Evolutionary conservation across 2,888 invertebrate species (phyloP), one percentile per base, ranked within the genome.

Genomic region (Rosalia funebris): DNA sequence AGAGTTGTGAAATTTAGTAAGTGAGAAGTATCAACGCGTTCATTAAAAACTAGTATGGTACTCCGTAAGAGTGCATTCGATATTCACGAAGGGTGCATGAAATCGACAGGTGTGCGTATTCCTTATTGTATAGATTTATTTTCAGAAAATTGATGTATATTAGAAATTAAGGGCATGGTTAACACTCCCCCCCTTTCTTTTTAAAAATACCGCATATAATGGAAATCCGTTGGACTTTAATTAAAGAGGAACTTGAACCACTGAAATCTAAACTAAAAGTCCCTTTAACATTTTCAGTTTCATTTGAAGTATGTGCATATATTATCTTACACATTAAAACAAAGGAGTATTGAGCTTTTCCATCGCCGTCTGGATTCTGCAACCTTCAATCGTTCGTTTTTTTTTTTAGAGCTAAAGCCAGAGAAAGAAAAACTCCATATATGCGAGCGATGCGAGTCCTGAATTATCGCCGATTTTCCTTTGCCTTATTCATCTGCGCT

Each of bases 311-410:
- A 56, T 48, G 61, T 60, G 62, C 65, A 64, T 66, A 69, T 69
- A 71, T 69, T 71, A 71, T 69, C 71, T 68, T 71, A 68, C 71
- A 64, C 65, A 65, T 63, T 57, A 62, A 63, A 70, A 71, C 71
- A 71, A 71, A 71, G 65, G 68, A 62, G 63, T 70, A 71, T 68
- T 47, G 68, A 65, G 67, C 60, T 62, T 59, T 61, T 60, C 48
- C 66, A 56, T 57, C 55, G 60, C 63, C 55, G 66, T 63, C 61
- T 63, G 63, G 63, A 60, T 66, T 36, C 60, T 17, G 54, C 60
- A 56, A 57, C 61, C 59, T 63, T 62, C 64, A 57, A 64, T 64
- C 63, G 60, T n/a, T n/a, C n/a, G 63, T 63, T 63, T 60, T 56
- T 57, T 57, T 52, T 36, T 52, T 20, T 31, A 16, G 31, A n/a